Conservation (phyloP, 1,140 invertebrate genomes). For the Drosophila sp. region DNA sequence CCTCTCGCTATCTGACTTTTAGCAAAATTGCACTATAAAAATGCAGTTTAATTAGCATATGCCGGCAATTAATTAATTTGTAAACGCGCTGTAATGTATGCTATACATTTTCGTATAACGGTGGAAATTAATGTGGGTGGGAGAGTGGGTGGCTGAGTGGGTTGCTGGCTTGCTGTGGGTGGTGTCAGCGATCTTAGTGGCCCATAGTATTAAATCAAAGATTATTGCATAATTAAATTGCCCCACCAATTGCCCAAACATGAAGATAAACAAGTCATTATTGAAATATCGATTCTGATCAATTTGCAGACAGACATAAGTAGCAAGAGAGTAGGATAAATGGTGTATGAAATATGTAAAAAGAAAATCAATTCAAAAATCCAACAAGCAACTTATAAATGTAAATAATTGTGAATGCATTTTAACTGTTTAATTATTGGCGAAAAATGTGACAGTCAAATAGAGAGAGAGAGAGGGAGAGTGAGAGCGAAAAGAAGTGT, state of each 20-base stretch:
- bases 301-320: background rate
- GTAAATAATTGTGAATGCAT: conserved; percentile 22
- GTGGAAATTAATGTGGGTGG: background rate
- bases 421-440: conserved; percentile 12
- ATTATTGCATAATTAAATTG: conserved; percentile 47
- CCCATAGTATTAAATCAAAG: conserved; percentile 38
- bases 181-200: conserved; percentile 10
- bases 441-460: background rate
- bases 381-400: conserved; percentile 8
- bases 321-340: background rate
- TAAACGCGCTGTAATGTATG: conserved; percentile 15
- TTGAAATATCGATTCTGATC: background rate
- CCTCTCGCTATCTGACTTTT: background rate
- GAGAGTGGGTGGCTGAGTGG: too few species aligned
- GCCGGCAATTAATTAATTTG: conserved; percentile 59
- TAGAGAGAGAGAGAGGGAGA: background rate
- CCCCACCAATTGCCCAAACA: conserved; percentile 9
- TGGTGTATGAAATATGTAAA: background rate
- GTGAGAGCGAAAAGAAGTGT: background rate
- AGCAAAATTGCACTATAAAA: conserved; percentile 29
- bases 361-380: conserved; percentile 4
- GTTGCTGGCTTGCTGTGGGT: background rate
- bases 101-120: background rate
- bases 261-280: conserved; percentile 5
- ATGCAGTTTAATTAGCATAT: conserved; percentile 59